A percentile compares a stretch with the other conserved stretches of the same genome.
Conservation (phyloP, 2,888 invertebrate genomes). For the Megalurothrips usitatus region DNA sequence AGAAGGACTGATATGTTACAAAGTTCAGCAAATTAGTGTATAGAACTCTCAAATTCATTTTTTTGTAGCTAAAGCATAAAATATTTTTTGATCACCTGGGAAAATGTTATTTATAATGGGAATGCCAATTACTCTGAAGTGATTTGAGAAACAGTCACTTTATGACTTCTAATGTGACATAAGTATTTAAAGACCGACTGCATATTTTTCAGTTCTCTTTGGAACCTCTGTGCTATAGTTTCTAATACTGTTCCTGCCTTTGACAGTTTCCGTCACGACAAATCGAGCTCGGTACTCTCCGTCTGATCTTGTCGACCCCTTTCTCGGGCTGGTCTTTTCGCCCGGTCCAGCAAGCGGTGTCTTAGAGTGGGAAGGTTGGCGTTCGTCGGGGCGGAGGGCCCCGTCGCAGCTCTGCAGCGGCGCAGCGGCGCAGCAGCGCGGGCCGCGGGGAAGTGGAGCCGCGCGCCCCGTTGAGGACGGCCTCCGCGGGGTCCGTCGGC, state of each 20-base stretch:
- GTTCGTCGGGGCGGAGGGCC: background rate
- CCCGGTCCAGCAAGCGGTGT: background rate
- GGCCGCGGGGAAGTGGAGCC: no score
- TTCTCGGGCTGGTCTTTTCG: background rate
- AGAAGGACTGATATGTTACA: background rate
- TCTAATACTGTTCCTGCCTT: no score
- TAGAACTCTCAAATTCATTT: background rate
- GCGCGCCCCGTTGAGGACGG: background rate
- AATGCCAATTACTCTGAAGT: background rate
- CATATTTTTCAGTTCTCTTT: no score
- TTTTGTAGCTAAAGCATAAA: background rate
- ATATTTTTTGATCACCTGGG: background rate
- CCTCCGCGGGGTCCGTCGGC: background rate
- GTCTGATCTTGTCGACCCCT: background rate
- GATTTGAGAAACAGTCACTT: background rate
- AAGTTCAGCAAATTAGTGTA: background rate
- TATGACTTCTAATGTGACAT: no score
- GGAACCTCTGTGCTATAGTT: no score
- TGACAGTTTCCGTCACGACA: background rate
- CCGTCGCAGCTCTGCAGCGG: background rate
- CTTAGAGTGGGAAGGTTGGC: background rate
- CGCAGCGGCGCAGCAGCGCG: no score
- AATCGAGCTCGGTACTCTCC: background rate
- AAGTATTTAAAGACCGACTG: no score
- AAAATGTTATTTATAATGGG: background rate